These are phyloP conservation scores for Setipinna tenuifilis DNA, from an alignment of 2,797 vertebrate species.

Conservation along the genomic window DNA sequence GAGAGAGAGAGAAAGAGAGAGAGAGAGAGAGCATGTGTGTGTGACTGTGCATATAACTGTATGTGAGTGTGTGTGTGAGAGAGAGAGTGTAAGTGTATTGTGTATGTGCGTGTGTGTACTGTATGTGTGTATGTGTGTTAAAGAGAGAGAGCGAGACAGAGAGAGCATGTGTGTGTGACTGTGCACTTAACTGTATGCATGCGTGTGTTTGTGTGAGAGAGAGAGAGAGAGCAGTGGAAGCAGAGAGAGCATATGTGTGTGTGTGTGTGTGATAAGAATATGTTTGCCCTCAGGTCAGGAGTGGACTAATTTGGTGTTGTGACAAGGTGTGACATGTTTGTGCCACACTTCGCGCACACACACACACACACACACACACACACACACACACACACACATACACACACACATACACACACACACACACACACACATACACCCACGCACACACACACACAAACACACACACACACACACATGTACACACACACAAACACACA, in stretches of 20 bases:
- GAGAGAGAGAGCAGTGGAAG: neutral
- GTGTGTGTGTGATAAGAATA: neutral
- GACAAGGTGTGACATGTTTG: slow-evolving; percentile 29
- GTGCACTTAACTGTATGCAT: neutral
- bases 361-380: neutral
- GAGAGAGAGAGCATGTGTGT: neutral
- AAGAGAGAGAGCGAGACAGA: too few relatives aligned
- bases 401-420: neutral
- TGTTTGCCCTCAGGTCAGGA: neutral
- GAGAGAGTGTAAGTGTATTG: too few relatives aligned
- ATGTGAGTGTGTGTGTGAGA: neutral
- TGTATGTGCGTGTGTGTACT: neutral
- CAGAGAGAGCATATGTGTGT: neutral
- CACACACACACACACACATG: neutral
- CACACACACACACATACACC: neutral
- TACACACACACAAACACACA: neutral
- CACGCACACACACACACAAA: too few relatives aligned
- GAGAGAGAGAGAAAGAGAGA: neutral
- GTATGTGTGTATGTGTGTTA: neutral
- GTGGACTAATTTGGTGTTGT: neutral
- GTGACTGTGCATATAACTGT: too few relatives aligned
- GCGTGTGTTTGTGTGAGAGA: neutral
- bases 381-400: slow-evolving; percentile 9
- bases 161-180: neutral
- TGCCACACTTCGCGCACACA: neutral